phyloP scores from a whole-genome alignment of 2,888 invertebrate genomes.

The Latrodectus elegans region DNA sequence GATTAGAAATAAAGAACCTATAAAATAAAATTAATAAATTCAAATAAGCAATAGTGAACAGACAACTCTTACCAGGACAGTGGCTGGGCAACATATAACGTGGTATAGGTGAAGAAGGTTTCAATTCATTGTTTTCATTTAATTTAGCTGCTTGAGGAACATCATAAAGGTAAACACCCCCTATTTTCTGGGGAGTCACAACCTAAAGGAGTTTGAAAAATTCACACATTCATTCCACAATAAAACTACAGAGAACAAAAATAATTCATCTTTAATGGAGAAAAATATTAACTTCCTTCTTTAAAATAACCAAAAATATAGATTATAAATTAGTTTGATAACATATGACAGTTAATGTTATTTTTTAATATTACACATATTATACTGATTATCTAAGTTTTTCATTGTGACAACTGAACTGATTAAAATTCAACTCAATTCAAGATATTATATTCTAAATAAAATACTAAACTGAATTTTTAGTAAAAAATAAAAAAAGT shows the following conservation, averaged over 20 bases:
- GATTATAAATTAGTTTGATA: no score
- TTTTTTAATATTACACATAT: no score
- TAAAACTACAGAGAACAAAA: background rate
- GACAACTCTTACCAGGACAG: conserved; percentile 21
- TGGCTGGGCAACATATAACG: conserved; percentile 44
- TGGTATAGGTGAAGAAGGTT: conserved; percentile 64
- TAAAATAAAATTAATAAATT: background rate
- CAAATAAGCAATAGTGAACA: background rate
- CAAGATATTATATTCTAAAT: no score
- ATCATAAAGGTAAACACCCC: conserved; percentile 84
- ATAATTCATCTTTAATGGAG: background rate
- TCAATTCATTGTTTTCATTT: conserved; percentile 73
- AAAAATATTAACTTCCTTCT: background rate
- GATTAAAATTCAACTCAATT: no score
- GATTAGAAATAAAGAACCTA: no score
- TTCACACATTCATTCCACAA: no score
- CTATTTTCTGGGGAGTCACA: conserved; percentile 80
- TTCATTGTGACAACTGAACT: no score
- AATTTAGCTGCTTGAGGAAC: conserved; percentile 73
- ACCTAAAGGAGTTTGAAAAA: conserved; percentile 73
- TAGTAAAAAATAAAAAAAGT: no score
- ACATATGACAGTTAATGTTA: no score
- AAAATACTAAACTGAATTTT: no score
- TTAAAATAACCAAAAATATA: no score
- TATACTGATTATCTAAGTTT: no score